Conservation (phyloP, 2,797 vertebrate species). For the Phataginus tricuspis region DNA sequence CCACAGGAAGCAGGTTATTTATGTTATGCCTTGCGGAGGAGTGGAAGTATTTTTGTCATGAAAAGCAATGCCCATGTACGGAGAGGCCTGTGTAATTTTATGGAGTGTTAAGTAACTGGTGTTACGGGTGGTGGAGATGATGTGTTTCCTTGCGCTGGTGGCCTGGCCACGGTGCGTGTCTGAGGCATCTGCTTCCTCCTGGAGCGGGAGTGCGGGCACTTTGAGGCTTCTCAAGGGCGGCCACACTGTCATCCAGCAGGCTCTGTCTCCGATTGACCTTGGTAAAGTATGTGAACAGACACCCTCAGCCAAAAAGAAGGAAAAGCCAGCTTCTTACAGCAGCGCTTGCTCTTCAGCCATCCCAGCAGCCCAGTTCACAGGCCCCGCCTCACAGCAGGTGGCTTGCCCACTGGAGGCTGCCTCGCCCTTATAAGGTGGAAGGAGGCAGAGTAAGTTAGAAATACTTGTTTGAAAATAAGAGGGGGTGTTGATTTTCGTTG, state of each 20-base stretch:
- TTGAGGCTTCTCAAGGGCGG: too few species aligned
- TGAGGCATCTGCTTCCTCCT: not conserved
- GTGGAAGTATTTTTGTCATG: not conserved
- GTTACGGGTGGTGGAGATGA: not conserved
- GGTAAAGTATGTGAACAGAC: not conserved
- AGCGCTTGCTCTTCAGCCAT: not conserved
- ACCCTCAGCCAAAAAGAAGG: not conserved
- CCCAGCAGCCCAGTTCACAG: not conserved
- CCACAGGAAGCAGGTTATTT: not conserved
- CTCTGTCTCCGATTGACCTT: not conserved
- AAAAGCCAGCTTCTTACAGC: not conserved
- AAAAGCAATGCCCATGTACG: not conserved
- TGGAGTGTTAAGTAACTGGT: not conserved
- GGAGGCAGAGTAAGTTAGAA: not conserved
- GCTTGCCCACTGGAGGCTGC: too few species aligned
- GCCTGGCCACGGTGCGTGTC: not conserved
- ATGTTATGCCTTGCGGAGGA: not conserved
- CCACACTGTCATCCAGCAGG: too few species aligned
- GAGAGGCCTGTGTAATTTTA: not conserved
- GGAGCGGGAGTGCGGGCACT: too few species aligned
- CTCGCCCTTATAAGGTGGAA: not conserved
- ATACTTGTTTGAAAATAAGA: not conserved
- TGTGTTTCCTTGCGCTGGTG: accelerated
- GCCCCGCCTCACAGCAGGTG: too few species aligned
- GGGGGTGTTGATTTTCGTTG: not conserved